These are phyloP conservation scores for Brachyalestes nurse DNA, from an alignment of 2,797 vertebrate species.

Conservation along the genomic window DNA sequence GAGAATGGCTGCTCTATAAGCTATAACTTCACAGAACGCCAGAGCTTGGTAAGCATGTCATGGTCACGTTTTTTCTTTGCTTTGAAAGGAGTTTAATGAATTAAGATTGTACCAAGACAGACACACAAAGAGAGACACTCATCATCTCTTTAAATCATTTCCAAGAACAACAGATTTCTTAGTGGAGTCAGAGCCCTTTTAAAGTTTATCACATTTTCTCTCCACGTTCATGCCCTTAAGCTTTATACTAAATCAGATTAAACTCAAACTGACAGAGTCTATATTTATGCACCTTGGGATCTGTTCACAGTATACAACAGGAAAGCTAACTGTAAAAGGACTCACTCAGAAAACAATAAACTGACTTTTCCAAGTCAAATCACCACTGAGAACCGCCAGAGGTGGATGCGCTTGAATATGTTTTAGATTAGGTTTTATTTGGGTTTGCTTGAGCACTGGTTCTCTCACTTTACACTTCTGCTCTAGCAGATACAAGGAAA, in stretches of 20 bases:
- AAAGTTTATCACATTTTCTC: background rate
- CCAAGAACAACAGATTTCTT: background rate
- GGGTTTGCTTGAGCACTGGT: no score
- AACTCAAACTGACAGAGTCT: background rate
- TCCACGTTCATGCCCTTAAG: constrained; percentile 15
- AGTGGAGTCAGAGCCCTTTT: background rate
- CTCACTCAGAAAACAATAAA: background rate
- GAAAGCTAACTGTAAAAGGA: background rate
- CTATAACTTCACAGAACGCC: constrained; percentile 65
- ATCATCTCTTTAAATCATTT: background rate
- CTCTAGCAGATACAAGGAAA: no score
- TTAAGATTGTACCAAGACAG: no score
- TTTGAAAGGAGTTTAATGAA: background rate
- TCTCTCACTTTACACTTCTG: no score
- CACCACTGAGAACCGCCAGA: no score
- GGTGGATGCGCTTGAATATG: no score
- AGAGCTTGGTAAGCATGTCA: constrained; percentile 64
- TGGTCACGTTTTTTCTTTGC: background rate
- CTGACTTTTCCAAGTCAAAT: background rate
- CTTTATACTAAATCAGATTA: constrained; percentile 1
- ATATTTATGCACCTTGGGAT: constrained; percentile 2
- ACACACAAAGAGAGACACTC: background rate
- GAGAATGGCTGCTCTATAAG: constrained; percentile 67
- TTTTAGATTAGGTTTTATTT: no score
- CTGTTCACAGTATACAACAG: background rate